These are phyloP conservation scores for Fukomys damarensis DNA, from an alignment of 2,113 vertebrate genomes.

Conservation along the genomic window DNA sequence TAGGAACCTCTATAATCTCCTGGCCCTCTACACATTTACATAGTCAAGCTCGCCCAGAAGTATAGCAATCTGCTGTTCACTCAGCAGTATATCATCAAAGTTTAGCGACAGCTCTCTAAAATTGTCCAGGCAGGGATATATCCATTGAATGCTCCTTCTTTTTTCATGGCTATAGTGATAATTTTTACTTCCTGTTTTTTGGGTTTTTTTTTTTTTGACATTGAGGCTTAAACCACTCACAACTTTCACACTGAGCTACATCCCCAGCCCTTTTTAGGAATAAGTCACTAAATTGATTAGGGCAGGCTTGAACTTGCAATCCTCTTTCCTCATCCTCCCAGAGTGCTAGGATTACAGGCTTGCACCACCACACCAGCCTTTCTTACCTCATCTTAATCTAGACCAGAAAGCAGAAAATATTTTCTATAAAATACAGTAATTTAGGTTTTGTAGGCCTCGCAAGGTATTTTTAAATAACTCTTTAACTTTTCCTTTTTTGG, in stretches of 20 bases:
- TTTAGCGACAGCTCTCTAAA: background rate
- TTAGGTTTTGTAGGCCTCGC: background rate
- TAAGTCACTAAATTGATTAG: background rate
- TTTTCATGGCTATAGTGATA: background rate
- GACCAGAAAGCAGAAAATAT: background rate
- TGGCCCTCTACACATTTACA: background rate
- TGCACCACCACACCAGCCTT: background rate
- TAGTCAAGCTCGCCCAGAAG: background rate
- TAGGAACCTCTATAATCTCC: background rate
- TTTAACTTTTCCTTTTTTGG: too few species aligned
- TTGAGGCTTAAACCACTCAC: background rate
- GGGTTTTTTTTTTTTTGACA: background rate
- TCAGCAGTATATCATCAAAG: background rate
- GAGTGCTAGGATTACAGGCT: background rate
- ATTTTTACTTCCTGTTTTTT: background rate
- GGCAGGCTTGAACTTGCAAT: background rate
- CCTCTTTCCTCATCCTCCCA: background rate
- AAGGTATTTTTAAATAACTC: too few species aligned
- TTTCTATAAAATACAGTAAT: conserved; percentile 46
- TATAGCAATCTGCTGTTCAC: background rate
- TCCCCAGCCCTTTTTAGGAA: background rate
- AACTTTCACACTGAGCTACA: background rate
- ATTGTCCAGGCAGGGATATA: background rate
- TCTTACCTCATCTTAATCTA: background rate
- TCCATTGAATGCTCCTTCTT: background rate